These are phyloP conservation scores for Dendrolimus pini DNA, from an alignment of 2,888 invertebrate genomes.

Conservation along the genomic window DNA sequence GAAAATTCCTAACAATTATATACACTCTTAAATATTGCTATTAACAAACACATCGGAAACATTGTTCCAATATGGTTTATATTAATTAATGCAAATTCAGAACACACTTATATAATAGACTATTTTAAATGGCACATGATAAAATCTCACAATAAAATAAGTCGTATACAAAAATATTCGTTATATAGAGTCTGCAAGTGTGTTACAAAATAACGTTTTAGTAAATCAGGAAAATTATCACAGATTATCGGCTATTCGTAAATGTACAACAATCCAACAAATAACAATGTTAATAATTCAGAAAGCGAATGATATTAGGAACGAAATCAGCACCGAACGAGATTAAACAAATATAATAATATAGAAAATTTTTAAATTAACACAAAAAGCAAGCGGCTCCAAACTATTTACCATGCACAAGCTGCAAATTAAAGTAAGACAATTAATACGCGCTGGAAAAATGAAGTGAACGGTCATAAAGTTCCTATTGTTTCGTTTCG, in stretches of 20 bases:
- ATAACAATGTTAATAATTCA: neutral
- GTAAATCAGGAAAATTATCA: constrained; percentile 4
- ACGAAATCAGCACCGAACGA: neutral
- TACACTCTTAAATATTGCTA: neutral
- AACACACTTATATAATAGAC: no score
- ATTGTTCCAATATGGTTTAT: neutral
- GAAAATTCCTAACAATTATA: neutral
- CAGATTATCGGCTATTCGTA: constrained; percentile 4
- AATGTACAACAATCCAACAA: neutral
- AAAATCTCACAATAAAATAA: no score
- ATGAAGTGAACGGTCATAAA: no score
- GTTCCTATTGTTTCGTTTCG: no score
- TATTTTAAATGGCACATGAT: no score
- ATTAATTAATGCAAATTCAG: no score
- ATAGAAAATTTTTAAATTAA: neutral
- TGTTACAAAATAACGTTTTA: neutral
- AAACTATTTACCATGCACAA: neutral
- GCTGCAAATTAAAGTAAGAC: neutral
- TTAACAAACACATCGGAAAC: neutral
- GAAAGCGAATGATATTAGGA: neutral
- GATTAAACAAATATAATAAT: neutral
- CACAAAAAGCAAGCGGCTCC: neutral
- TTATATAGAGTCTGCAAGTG: neutral
- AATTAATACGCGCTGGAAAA: no score
- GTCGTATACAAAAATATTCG: no score